These are phyloP conservation scores for Sitta europaea DNA, from an alignment of 2,113 vertebrate genomes.

Conservation along the genomic window DNA sequence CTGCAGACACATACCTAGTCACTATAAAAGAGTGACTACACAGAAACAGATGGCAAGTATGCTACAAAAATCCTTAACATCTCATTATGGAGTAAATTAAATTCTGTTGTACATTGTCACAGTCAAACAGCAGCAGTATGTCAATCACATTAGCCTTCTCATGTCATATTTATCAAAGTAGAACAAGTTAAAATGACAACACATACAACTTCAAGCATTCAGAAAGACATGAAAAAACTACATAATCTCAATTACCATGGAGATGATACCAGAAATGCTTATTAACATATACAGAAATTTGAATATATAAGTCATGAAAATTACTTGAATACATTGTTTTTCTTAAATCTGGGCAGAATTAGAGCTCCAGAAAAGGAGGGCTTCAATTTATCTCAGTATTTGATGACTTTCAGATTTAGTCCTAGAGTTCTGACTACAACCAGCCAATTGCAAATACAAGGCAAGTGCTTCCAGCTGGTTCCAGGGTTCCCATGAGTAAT, in stretches of 20 bases:
- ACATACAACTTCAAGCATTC: not conserved
- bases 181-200: conserved; percentile 26
- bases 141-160: conserved; percentile 8
- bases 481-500: not conserved
- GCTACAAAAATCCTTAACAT: conserved; percentile 9
- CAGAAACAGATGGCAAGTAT: conserved; percentile 13
- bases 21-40: not conserved
- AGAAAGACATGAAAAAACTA: not conserved
- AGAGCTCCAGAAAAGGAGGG: not conserved
- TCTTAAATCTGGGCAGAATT: not conserved
- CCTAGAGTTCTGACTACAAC: not conserved
- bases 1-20: not conserved
- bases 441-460: not conserved
- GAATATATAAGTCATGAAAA: not conserved
- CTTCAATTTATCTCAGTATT: not conserved
- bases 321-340: not conserved
- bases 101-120: not conserved
- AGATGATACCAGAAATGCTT: not conserved
- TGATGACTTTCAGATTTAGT: not conserved
- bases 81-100: conserved; percentile 11
- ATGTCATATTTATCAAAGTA: not conserved
- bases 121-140: conserved; percentile 3
- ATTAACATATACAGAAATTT: not conserved
- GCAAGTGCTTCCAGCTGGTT: not conserved
- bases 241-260: not conserved